Base-by-base conservation (phyloP, 2,113 vertebrate species). In the Electrona antarctica region DNA sequence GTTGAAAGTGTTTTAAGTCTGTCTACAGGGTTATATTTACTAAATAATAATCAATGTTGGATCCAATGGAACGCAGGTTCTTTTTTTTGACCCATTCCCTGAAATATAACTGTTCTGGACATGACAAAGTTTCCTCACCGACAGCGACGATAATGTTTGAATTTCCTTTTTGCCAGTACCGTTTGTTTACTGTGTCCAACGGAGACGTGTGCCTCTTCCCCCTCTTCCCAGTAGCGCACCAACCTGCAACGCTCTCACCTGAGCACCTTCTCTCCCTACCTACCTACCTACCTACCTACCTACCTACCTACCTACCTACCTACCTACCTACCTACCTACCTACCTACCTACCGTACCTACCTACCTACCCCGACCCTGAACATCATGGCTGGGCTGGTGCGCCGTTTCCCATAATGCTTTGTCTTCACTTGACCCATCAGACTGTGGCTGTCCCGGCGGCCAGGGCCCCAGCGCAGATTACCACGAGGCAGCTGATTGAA, bases 401-500 rank as follows among this genome's bases (percentile, higher is more conserved):
- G 50, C 86, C 64, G 80, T 92, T 91, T 91, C 89, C 93, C 92
- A 93, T 93, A 93, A 94, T 92, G 89, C 91, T 93, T 91, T 94
- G 92, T 94, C 89, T 94, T 89, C 91, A 91, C 92, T 93, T 93
- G 89, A 93, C 92, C 84, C 93, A 94, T 93, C 93, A 94, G 93
- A 94, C 92, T 87, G 93, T 93, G 89, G 92, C 93, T 90, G 92
- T 94, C 80, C 92, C 93, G 49, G 92, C 91, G 88, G 92, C 93
- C 92, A 93, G 93, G 89, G 92, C 93, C 81, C 93, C 93, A 78
- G 93, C 92, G 93, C 93, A 94, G 93, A 94, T 94, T 92, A 94
- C 93, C 90, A 94, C 93, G 84, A 92, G 93, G 91, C 93, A 94
- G 93, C 93, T 94, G 93, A 94, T 94, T 93, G 92, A 94, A 93